Base-by-base conservation (phyloP, 1,140 invertebrate species). In the Contarinia nasturtii region DNA sequence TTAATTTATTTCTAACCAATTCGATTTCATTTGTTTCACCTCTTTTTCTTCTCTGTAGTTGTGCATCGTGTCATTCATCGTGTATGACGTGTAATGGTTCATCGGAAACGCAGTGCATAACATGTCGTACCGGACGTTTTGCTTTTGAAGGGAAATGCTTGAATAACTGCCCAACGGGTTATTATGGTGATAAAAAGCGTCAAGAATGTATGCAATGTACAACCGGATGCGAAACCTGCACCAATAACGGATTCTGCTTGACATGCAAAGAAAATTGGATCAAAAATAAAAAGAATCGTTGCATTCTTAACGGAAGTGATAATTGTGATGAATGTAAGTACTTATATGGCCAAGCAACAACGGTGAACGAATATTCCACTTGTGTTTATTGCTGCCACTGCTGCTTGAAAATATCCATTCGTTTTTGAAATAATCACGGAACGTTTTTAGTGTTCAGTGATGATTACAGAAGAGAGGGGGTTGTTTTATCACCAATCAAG, bases 51-150 rank as follows among this genome's bases (percentile, higher is more conserved):
- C 37, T 47, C 52, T 71, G 62, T 53, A 77, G 73, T 54, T 90
- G 86, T 61, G 72, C 74, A 12, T 68, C 74, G 7, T 91, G 87
- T 61, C 79, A 88, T 64, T 57, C 73, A 11, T 76, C 76, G 7
- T 92, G 87, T 62, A 80, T 79, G 52, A 86, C 85, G 1, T 92
- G 87, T 58, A 79, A 74, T 51, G 86, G 84, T 18, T 75, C 78
- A 5, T 74, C 74, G 20, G 75, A 80, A 53, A 71, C 75, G 34
- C 77, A 89, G 49, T 92, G 87, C 63, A 77, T 90, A 34, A 76
- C 78, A 12, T 91, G 87, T 64, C 72, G 72, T 40, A 59, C 72
- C 33, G 77, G 77, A 49, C 67, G 70, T 40, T 83, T 74, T 53
- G 75, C 76, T 33, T 68, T 76, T 51, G 72, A 80, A 54, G 79